These are phyloP conservation scores for Clivina fossor DNA, from an alignment of 2,888 invertebrate species.

Conservation along the genomic window DNA sequence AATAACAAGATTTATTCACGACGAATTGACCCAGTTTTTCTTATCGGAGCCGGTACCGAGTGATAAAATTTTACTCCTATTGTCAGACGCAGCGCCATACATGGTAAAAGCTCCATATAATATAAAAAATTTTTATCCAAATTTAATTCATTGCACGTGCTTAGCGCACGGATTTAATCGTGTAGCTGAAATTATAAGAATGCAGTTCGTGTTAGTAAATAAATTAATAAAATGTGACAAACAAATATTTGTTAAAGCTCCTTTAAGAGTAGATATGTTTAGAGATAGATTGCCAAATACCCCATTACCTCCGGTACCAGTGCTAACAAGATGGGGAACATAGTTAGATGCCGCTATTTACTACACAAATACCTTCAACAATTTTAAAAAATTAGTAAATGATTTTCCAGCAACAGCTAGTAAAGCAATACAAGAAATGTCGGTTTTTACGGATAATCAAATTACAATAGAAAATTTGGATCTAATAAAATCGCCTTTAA, in stretches of 20 bases:
- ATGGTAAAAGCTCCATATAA: constrained; percentile 40
- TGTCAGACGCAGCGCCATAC: too few species aligned
- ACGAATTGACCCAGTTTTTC: constrained; percentile 11
- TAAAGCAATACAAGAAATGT: too few species aligned
- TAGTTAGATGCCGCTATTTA: constrained; percentile 33
- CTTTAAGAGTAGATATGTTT: constrained; percentile 41
- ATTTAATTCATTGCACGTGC: constrained; percentile 45
- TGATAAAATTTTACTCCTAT: constrained; percentile 12
- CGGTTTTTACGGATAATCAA: too few species aligned
- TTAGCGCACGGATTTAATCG: constrained; percentile 44
- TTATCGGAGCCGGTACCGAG: constrained; percentile 4
- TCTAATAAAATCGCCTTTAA: too few species aligned
- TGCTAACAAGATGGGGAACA: constrained; percentile 36
- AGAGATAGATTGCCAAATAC: constrained; percentile 42
- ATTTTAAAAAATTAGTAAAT: constrained; percentile 9
- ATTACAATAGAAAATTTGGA: too few species aligned
- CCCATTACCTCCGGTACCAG: constrained; percentile 44
- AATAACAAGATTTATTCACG: constrained; percentile 7
- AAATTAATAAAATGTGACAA: constrained; percentile 41
- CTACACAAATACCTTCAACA: constrained; percentile 39
- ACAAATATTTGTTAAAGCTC: constrained; percentile 46
- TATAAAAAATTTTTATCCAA: constrained; percentile 42
- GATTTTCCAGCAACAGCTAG: constrained; percentile 17
- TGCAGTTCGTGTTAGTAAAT: constrained; percentile 41
- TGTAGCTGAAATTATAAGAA: constrained; percentile 43